Evolutionary conservation across 2,888 invertebrate species (phyloP), one percentile per base, ranked within the genome.

Genomic region (Acronicta aceris): DNA sequence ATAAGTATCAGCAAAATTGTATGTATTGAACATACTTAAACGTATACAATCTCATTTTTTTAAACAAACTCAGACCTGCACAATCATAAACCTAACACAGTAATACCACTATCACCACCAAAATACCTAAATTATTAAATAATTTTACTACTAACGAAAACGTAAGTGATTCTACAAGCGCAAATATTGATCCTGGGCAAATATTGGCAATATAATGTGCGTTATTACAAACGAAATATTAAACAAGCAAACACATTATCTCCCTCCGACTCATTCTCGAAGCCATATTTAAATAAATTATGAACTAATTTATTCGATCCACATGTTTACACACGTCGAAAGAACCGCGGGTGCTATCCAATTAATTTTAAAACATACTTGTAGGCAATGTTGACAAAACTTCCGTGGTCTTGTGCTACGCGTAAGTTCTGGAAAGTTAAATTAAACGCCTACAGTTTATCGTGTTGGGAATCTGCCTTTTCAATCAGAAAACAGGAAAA

Each of bases 391-490:
- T 70, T 70, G 51, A 61, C 65, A 68, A 65, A 76, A 70, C 64
- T 68, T 65, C 54, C 54, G 42, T 51, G 15, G 59, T 46, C 65
- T 71, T 65, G 51, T 58, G 66, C 59, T 52, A 62, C 53, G 63
- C 57, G 65, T 55, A 50, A 80, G 76, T 75, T 76, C 59, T 51
- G 56, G 50, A 75, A 83, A 83, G 78, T 82, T 79, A 74, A 78
- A 77, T 82, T 76, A 79, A 80, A 78, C 67, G 72, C 71, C 52
- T 59, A 66, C 74, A 71, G 71, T 74, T 63, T 77, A 78, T 76
- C 74, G 64, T 45, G 47, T 42, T 52, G 46, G 51, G 45, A 70
- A 65, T 59, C 63, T 46, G 61, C 53, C 64, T 46, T 59, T 64
- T 70, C 55, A 59, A 55, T 65, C 65, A 25, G 57, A 36, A 15